These are phyloP conservation scores for Spheniscus humboldti DNA, from an alignment of 2,797 vertebrate species.

Conservation along the genomic window DNA sequence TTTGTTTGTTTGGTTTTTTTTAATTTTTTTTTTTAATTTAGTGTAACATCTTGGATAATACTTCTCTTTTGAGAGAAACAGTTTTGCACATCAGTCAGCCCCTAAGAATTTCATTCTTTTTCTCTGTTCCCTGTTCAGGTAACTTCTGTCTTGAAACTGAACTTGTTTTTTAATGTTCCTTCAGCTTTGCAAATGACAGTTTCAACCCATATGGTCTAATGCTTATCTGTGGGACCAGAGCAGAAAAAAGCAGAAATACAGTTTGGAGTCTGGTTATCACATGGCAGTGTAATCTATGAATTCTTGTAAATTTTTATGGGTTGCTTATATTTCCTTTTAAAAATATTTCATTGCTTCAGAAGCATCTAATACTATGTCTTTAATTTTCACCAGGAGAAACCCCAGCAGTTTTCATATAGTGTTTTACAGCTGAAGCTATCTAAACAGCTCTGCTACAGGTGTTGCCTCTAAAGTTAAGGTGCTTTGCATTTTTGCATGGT, in stretches of 20 bases:
- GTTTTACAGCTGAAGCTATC: background rate
- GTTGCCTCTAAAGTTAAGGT: background rate
- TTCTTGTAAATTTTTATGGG: background rate
- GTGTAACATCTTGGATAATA: background rate
- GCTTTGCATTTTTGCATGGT: background rate
- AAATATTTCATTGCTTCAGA: background rate
- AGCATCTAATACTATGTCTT: background rate
- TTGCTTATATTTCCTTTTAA: background rate
- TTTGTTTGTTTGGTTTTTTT: too few relatives aligned
- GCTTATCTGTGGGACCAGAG: background rate
- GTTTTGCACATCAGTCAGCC: background rate
- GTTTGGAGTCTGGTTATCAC: background rate
- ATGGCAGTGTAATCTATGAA: background rate
- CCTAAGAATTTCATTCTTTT: background rate
- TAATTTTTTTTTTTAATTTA: background rate
- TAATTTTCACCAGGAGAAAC: background rate
- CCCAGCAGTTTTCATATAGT: background rate
- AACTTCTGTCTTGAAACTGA: background rate
- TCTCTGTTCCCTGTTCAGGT: background rate
- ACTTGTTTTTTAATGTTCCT: background rate
- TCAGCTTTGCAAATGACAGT: background rate
- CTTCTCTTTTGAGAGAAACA: background rate
- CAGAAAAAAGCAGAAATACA: background rate
- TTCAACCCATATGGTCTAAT: background rate
- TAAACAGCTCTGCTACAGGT: background rate